Conservation (phyloP, 2,888 invertebrate species). For the Leuctra nigra region DNA sequence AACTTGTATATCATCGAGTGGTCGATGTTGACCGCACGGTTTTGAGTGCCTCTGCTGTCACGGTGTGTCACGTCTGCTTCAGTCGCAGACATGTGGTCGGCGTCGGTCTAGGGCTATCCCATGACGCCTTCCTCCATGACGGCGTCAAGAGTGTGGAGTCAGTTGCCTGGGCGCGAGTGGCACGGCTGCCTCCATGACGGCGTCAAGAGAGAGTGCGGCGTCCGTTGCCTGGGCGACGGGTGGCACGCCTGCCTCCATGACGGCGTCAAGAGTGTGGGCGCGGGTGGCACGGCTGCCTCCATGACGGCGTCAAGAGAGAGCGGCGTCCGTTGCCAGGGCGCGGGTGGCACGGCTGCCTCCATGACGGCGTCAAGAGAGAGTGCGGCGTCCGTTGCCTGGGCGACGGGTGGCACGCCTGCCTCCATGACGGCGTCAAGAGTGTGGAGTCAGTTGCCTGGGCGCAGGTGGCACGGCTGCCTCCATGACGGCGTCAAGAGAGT, state of each 20-base stretch:
- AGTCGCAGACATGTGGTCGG: too few species aligned
- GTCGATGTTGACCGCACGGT: too few species aligned
- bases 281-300: too few species aligned
- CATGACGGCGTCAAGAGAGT: neutral
- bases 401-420: neutral
- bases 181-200: neutral
- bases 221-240: neutral
- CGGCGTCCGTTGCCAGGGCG: neutral
- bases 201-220: neutral
- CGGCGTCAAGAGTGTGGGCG: neutral
- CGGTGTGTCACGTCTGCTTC: too few species aligned
- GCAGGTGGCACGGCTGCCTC: neutral
- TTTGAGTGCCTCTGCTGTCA: too few species aligned
- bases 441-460: neutral
- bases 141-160: neutral
- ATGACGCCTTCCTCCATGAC: too few species aligned
- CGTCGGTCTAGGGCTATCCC: too few species aligned
- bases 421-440: neutral
- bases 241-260: neutral
- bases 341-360: neutral
- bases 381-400: neutral
- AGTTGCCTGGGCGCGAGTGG: neutral
- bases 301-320: neutral
- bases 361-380: neutral
- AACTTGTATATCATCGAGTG: too few species aligned